Conservation (phyloP, 37 sponge, comb jelly and placozoan species). For the Tethya wilhelma region DNA sequence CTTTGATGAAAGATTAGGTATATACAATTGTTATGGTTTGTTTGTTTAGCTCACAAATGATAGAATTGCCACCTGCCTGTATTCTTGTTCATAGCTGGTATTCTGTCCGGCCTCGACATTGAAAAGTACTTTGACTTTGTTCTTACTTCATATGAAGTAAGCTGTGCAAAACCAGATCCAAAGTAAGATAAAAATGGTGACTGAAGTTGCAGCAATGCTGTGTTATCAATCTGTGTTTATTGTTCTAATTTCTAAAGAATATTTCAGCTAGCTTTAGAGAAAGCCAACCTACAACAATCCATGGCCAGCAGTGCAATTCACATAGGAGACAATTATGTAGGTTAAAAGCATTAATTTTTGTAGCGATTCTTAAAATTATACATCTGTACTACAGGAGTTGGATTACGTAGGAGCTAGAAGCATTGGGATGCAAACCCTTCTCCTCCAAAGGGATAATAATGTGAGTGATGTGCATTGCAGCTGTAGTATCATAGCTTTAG, state of each 20-base stretch:
- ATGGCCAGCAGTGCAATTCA: conserved; percentile 32
- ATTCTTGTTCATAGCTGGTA: background rate
- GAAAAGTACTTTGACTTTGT: conserved; percentile 45
- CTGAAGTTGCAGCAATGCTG: background rate
- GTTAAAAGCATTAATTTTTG: background rate
- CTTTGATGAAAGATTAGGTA: conserved; percentile 60
- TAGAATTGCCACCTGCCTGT: background rate
- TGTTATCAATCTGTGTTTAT: background rate
- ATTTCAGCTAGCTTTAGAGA: conserved; percentile 38
- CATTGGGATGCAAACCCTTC: conserved; percentile 36
- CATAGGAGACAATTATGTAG: conserved; percentile 50
- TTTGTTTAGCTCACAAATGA: background rate
- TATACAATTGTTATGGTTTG: too few relatives aligned
- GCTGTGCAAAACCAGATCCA: conserved; percentile 43
- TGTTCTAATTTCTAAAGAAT: conserved; percentile 20
- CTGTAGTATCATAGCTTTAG: background rate
- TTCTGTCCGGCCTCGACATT: conserved; percentile 19
- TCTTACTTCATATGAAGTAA: conserved; percentile 27
- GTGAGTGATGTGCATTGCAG: background rate
- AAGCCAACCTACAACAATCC: background rate
- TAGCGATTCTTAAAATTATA: background rate
- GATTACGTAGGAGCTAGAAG: conserved; percentile 44
- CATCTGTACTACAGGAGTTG: conserved; percentile 11
- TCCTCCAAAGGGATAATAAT: conserved; percentile 18
- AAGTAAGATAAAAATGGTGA: conserved; percentile 14